These are phyloP conservation scores for Rhopalosiphum padi DNA, from an alignment of 1,140 invertebrate genomes.

Conservation along the genomic window DNA sequence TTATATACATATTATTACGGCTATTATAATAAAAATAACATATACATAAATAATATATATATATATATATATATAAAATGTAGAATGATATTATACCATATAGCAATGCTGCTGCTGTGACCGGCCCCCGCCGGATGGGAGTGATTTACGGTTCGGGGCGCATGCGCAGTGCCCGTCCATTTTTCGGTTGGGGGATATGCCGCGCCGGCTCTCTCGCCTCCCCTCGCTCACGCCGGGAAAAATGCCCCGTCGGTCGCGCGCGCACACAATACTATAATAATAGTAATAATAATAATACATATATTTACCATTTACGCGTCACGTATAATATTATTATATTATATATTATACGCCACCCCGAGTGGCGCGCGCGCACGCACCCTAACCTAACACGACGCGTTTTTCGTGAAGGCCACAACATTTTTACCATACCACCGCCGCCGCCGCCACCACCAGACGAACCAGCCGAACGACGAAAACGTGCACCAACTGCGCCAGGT, in stretches of 20 bases:
- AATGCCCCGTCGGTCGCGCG: conserved; percentile 28
- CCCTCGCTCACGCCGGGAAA: background rate
- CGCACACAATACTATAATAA: conserved; percentile 2
- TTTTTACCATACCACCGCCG: conserved; percentile 14
- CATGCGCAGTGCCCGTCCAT: conserved; percentile 36
- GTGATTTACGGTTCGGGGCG: conserved; percentile 9
- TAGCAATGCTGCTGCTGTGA: background rate
- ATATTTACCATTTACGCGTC: conserved; percentile 46
- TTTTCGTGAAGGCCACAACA: conserved; percentile 32
- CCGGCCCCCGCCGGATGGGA: conserved; percentile 42
- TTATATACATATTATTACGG: background rate
- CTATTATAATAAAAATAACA: background rate
- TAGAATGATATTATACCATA: background rate
- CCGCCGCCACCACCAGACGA: background rate
- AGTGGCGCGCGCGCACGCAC: conserved; percentile 1
- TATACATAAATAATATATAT: background rate
- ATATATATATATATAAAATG: background rate
- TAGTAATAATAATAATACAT: background rate
- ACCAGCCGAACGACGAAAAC: background rate
- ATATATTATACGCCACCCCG: background rate
- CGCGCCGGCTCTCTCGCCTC: background rate
- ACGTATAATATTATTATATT: conserved; percentile 23
- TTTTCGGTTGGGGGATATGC: conserved; percentile 47
- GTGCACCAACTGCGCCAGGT: background rate
- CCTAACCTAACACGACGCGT: background rate